Percentiles rank a stretch among this genome's conserved stretches.
These are phyloP conservation scores for Danio choprae DNA, from an alignment of 2,797 vertebrate genomes.

Conservation along the genomic window DNA sequence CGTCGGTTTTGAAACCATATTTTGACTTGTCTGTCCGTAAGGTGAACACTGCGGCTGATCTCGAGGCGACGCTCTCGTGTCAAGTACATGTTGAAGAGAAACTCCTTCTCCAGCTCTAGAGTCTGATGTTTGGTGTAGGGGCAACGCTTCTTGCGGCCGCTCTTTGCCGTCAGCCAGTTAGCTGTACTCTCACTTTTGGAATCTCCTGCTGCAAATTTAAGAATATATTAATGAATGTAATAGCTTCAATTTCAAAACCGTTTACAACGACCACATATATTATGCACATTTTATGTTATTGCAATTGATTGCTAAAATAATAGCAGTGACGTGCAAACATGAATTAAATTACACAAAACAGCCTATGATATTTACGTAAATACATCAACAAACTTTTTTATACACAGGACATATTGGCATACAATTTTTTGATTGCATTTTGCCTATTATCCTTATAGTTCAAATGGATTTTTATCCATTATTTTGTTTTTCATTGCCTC, in stretches of 20 bases:
- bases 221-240: conserved; percentile 10
- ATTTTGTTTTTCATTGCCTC: not conserved
- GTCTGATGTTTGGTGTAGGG: conserved; percentile 99
- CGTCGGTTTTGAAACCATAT: conserved; percentile 99
- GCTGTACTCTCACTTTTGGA: conserved; percentile 89
- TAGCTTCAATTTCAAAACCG: not conserved
- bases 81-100: conserved; percentile 99
- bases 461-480: not conserved
- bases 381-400: no score
- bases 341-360: not conserved
- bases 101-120: conserved; percentile 98
- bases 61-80: conserved; percentile 98
- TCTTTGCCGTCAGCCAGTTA: conserved; percentile 97
- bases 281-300: not conserved
- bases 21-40: conserved; percentile 99
- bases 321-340: not conserved
- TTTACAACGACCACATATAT: not conserved
- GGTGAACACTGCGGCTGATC: conserved; percentile 98
- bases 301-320: not conserved
- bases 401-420: not conserved
- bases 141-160: conserved; percentile 96
- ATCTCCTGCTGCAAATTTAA: conserved; percentile 78
- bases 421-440: not conserved
- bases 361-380: not conserved
- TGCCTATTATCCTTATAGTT: not conserved